Evolutionary conservation across 1,140 invertebrate genomes (phyloP).

Genomic region (Parapsyche elsis): DNA sequence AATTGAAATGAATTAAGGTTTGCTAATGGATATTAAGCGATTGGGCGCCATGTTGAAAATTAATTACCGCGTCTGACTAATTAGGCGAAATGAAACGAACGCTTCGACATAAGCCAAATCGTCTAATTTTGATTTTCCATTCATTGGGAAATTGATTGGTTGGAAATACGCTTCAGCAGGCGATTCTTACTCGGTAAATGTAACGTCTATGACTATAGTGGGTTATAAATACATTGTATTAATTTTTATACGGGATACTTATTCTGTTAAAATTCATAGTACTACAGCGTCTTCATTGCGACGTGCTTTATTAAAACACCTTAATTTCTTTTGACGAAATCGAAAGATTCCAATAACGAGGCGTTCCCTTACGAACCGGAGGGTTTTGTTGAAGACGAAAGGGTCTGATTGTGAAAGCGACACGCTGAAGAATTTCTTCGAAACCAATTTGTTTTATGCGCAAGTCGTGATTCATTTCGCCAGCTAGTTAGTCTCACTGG

Average conservation of each 20-base stretch:
- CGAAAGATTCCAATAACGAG: not conserved
- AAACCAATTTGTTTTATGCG: constrained; percentile 21
- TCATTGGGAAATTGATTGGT: not conserved
- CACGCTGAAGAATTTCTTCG: constrained; percentile 1
- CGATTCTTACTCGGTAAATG: not conserved
- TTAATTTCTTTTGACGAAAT: not conserved
- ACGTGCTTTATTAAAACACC: too few species aligned
- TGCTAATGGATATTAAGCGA: constrained; percentile 15
- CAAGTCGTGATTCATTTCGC: constrained; percentile 25
- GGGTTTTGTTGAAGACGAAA: not conserved
- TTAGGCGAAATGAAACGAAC: constrained; percentile 18
- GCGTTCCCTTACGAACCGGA: too few species aligned
- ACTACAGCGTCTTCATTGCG: too few species aligned
- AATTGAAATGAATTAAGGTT: not conserved
- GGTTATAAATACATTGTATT: too few species aligned
- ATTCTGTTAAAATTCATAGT: too few species aligned
- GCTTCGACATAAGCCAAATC: not conserved
- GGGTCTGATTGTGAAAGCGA: not conserved
- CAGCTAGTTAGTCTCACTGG: not conserved
- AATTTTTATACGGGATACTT: too few species aligned
- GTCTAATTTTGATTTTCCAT: not conserved
- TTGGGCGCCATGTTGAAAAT: not conserved
- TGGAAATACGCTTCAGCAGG: not conserved
- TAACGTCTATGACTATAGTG: too few species aligned
- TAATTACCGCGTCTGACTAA: constrained; percentile 19